A percentile compares a stretch with the other conserved stretches of the same genome.
Conservation (phyloP, 2,888 invertebrate genomes). For the Drosophila setosimentum region DNA sequence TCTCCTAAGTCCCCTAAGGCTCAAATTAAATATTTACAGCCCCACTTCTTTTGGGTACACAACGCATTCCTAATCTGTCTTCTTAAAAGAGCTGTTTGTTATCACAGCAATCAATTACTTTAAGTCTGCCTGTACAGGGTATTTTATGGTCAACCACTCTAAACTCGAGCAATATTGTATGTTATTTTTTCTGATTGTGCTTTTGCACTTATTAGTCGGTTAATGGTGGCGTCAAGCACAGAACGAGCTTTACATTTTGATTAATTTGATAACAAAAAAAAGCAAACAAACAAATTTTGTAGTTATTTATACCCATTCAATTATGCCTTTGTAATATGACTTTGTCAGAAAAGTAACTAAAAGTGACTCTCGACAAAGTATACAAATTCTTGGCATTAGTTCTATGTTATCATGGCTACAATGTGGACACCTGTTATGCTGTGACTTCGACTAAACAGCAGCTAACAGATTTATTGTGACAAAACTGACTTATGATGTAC, state of each 20-base stretch:
- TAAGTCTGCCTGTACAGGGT: background rate
- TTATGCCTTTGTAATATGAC: constrained; percentile 1
- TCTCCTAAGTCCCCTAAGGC: background rate
- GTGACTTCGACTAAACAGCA: constrained; percentile 4
- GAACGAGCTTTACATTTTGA: constrained; percentile 23
- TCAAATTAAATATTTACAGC: background rate
- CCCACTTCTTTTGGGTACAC: background rate
- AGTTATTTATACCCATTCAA: constrained; percentile 10
- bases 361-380: constrained; percentile 2
- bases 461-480: constrained; percentile 31
- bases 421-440: constrained; percentile 17
- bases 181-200: background rate
- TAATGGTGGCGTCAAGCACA: constrained; percentile 16
- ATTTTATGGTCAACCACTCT: background rate
- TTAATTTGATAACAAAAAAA: constrained; percentile 34
- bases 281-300: background rate
- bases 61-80: background rate
- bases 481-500: constrained; percentile 2
- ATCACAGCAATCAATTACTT: background rate
- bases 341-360: constrained; percentile 18
- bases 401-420: background rate
- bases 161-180: background rate
- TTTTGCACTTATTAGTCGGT: background rate
- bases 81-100: background rate
- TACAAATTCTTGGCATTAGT: constrained; percentile 12